These are phyloP conservation scores for Homalodisca vitripennis DNA, from an alignment of 1,140 invertebrate genomes.

Conservation along the genomic window DNA sequence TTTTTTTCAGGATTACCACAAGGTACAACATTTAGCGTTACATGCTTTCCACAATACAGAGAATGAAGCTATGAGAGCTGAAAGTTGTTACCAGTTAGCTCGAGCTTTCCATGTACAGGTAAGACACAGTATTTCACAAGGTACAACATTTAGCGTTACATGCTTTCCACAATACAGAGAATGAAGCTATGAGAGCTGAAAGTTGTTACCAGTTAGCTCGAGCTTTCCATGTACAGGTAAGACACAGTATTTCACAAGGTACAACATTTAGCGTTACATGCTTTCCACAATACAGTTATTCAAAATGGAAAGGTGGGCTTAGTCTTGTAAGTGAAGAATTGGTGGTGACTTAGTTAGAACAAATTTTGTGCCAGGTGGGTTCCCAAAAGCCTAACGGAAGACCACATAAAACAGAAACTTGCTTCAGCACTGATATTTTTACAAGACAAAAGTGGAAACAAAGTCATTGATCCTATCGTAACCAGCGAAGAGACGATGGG, in stretches of 20 bases:
- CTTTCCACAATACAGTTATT: conserved; percentile 98
- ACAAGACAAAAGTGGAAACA: no score
- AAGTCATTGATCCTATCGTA: no score
- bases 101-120: conserved; percentile 93
- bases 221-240: conserved; percentile 90
- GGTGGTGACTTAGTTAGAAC: no score
- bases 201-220: conserved; percentile 97
- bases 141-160: conserved; percentile 95
- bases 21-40: conserved; percentile 93
- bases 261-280: conserved; percentile 93
- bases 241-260: no score
- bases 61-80: conserved; percentile 98
- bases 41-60: conserved; percentile 99
- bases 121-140: no score
- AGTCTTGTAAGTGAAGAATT: no score
- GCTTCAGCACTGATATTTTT: no score
- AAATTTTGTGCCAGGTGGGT: no score
- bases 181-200: conserved; percentile 98
- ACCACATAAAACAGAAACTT: no score
- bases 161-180: conserved; percentile 99
- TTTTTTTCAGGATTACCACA: conserved; percentile 75
- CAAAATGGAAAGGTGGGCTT: no score
- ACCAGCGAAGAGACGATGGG: no score
- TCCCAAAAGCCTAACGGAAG: no score
- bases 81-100: conserved; percentile 98